These are phyloP conservation scores for Ptychodera flava DNA, from an alignment of 35 echinoderm and acorn worm genomes.

Conservation along the genomic window DNA sequence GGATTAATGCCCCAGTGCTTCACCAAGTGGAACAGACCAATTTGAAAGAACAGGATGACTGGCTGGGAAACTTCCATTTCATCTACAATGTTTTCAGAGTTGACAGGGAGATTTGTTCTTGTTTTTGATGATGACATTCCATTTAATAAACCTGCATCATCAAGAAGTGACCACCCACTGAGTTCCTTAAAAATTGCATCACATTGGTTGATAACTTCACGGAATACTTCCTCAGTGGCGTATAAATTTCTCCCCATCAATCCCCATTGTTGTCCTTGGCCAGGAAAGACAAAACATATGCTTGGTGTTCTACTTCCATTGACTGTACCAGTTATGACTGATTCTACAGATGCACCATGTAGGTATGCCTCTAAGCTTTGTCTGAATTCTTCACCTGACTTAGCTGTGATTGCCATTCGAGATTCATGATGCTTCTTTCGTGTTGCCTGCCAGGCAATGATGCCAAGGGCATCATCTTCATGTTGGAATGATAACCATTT, in stretches of 20 bases:
- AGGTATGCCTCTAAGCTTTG: conserved; percentile 43
- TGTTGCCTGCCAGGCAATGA: conserved; percentile 70
- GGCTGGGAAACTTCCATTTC: conserved; percentile 71
- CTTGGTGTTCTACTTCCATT: conserved; percentile 45
- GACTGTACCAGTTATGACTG: conserved; percentile 9
- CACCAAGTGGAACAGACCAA: conserved; percentile 54
- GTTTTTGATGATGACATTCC: no score
- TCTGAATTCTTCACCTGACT: conserved; percentile 57
- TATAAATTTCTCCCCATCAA: conserved; percentile 82
- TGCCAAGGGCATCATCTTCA: conserved; percentile 60
- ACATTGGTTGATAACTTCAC: conserved; percentile 51
- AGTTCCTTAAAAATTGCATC: conserved; percentile 68
- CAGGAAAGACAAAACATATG: conserved; percentile 90
- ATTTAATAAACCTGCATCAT: conserved; percentile 18
- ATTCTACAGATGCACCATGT: conserved; percentile 2
- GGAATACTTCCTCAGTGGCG: conserved; percentile 55
- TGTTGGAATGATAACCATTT: conserved; percentile 53
- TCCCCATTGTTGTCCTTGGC: conserved; percentile 88
- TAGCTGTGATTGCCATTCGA: conserved; percentile 56
- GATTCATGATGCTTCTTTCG: conserved; percentile 56
- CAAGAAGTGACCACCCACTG: conserved; percentile 85
- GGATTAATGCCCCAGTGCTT: conserved; percentile 72
- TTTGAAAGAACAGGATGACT: conserved; percentile 69
- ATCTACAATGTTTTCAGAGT: no score
- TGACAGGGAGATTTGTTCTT: no score